Conservation (phyloP, 2,888 invertebrate species). For the Nineta flava region DNA sequence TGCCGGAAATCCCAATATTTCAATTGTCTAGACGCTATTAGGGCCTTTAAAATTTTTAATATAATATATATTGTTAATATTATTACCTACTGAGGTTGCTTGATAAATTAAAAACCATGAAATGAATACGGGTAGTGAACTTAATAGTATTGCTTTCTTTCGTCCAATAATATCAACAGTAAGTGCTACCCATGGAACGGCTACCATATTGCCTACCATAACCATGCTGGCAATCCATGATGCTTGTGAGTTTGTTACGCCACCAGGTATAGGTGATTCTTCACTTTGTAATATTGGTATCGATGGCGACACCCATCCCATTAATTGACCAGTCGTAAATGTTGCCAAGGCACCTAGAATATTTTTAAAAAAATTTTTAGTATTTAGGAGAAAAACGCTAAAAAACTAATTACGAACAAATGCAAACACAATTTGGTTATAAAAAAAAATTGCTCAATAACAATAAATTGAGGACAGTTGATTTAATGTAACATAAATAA, state of each 20-base stretch:
- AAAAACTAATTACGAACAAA: too few relatives aligned
- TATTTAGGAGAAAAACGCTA: neutral
- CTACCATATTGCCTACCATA: slow-evolving; percentile 4
- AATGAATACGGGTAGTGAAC: slow-evolving; percentile 2
- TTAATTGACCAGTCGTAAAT: slow-evolving; percentile 7
- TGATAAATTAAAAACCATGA: slow-evolving; percentile 4
- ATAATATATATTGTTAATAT: neutral
- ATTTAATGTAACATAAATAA: too few relatives aligned
- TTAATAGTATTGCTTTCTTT: slow-evolving; percentile 2
- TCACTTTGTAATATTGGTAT: neutral
- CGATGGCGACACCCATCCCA: slow-evolving; percentile 7
- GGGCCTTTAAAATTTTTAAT: too few relatives aligned
- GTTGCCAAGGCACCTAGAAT: slow-evolving; percentile 6
- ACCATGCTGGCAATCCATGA: slow-evolving; percentile 6
- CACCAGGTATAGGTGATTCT: neutral
- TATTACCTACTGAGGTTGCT: neutral
- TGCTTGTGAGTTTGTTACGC: slow-evolving; percentile 2
- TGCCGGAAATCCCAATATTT: too few relatives aligned
- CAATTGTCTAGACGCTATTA: too few relatives aligned
- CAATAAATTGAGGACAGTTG: too few relatives aligned
- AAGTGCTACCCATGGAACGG: slow-evolving; percentile 1
- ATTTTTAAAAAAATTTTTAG: neutral
- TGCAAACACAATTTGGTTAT: too few relatives aligned
- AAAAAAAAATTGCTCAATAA: too few relatives aligned
- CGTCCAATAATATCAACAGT: slow-evolving; percentile 6